Evolutionary conservation across 2,888 invertebrate genomes (phyloP).

Genomic region (Melanargia galathea): DNA sequence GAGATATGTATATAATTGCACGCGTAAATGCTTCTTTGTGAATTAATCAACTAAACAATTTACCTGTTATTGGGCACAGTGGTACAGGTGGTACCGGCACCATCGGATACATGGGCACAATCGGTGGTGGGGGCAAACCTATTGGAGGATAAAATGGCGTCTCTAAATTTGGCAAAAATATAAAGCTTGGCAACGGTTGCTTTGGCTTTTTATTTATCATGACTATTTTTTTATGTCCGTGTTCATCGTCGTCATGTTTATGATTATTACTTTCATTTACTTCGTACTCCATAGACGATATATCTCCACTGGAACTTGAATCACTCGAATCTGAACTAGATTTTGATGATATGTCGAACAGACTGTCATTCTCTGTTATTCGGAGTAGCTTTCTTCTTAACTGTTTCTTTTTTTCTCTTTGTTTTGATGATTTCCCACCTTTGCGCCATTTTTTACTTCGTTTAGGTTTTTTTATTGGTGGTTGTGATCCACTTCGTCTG

Average conservation of each 20-base stretch:
- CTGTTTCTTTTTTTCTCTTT: slow-evolving; percentile 44
- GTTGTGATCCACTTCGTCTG: slow-evolving; percentile 53
- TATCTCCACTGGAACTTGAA: slow-evolving; percentile 43
- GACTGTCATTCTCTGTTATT: slow-evolving; percentile 69
- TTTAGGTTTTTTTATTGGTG: slow-evolving; percentile 33
- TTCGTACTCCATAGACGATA: slow-evolving; percentile 39
- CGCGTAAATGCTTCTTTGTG: too few species aligned
- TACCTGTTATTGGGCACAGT: slow-evolving; percentile 49
- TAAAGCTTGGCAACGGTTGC: slow-evolving; percentile 69
- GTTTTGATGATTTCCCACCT: slow-evolving; percentile 46
- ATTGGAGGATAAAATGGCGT: slow-evolving; percentile 71
- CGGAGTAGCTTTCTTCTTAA: slow-evolving; percentile 60
- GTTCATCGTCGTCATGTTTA: slow-evolving; percentile 47
- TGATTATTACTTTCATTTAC: slow-evolving; percentile 17
- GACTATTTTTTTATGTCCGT: slow-evolving; percentile 67
- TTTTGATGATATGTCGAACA: slow-evolving; percentile 58
- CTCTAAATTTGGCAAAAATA: slow-evolving; percentile 68
- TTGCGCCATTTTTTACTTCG: slow-evolving; percentile 31
- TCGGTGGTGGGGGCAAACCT: slow-evolving; percentile 64
- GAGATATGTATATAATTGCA: too few species aligned
- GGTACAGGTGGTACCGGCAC: slow-evolving; percentile 67
- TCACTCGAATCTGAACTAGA: slow-evolving; percentile 45
- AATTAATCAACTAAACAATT: neutral
- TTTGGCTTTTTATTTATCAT: slow-evolving; percentile 66
- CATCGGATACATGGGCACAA: slow-evolving; percentile 70